Percentiles rank a stretch among this genome's conserved stretches.
Evolutionary conservation across 1,140 invertebrate species (phyloP).

Genomic region (Spodoptera frugiperda): DNA sequence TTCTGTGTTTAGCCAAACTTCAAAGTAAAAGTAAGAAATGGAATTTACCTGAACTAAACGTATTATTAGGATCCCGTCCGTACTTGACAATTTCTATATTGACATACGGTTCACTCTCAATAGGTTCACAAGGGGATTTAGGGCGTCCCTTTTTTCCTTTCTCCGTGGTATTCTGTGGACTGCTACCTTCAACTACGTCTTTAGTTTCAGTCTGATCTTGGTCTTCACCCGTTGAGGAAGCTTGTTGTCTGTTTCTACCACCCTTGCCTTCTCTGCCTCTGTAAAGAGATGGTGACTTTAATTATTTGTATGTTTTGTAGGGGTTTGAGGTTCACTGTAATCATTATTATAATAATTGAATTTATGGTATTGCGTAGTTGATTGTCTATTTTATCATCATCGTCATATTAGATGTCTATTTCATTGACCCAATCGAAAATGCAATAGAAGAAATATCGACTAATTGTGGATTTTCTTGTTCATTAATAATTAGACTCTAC

Average conservation of each 20-base stretch:
- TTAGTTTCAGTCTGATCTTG: constrained; percentile 54
- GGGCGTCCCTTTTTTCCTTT: constrained; percentile 79
- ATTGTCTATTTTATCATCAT: too few species aligned
- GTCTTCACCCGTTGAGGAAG: constrained; percentile 48
- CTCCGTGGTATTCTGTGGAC: constrained; percentile 53
- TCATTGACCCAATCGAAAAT: too few species aligned
- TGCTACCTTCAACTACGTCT: constrained; percentile 57
- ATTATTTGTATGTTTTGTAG: neutral
- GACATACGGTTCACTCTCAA: constrained; percentile 88
- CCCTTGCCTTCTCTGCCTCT: constrained; percentile 82
- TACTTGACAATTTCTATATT: constrained; percentile 89
- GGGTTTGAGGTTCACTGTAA: too few species aligned
- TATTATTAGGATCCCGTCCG: constrained; percentile 87
- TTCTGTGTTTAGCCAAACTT: too few species aligned
- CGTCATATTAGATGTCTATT: too few species aligned
- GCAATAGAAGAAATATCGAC: too few species aligned
- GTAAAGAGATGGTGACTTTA: constrained; percentile 47
- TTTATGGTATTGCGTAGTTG: too few species aligned
- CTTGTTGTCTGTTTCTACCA: constrained; percentile 63
- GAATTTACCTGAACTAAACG: constrained; percentile 85
- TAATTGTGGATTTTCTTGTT: too few species aligned
- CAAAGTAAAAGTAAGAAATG: too few species aligned
- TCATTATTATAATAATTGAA: too few species aligned
- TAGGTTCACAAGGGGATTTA: constrained; percentile 86
- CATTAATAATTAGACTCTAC: too few species aligned